Conservation (phyloP, 2,797 vertebrate species). For the Lepus townsendii region DNA sequence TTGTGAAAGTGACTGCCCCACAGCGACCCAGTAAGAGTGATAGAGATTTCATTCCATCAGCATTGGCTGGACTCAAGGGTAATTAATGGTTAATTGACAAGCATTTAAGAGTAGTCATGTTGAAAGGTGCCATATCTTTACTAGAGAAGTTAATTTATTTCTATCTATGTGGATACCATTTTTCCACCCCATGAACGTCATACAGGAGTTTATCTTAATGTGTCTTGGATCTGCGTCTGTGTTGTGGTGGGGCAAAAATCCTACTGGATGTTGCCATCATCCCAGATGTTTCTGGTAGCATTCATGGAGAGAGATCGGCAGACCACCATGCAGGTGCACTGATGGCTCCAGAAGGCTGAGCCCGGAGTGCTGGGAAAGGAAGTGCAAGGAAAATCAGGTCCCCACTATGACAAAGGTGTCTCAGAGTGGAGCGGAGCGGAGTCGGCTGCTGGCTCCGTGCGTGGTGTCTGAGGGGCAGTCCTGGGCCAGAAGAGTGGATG, state of each 20-base stretch:
- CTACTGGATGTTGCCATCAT: neutral
- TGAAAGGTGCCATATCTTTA: neutral
- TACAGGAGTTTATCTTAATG: neutral
- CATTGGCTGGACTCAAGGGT: neutral
- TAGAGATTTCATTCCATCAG: neutral
- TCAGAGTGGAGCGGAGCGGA: neutral
- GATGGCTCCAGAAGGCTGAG: neutral
- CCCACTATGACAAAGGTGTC: neutral
- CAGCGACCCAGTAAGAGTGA: neutral
- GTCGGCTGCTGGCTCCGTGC: neutral
- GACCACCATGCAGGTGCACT: neutral
- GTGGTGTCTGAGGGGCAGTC: neutral
- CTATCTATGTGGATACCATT: neutral
- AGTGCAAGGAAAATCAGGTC: neutral
- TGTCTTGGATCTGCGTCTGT: neutral
- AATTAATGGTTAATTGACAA: neutral
- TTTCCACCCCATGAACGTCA: neutral
- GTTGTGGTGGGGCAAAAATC: neutral
- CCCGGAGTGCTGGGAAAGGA: conserved; percentile 1
- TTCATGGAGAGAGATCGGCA: neutral
- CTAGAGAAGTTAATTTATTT: neutral
- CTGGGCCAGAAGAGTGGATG: neutral
- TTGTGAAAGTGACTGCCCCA: neutral
- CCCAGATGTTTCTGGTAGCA: neutral
- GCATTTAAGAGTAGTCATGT: neutral